These are phyloP conservation scores for Polietes domitor DNA, from an alignment of 2,888 invertebrate species.

Conservation along the genomic window DNA sequence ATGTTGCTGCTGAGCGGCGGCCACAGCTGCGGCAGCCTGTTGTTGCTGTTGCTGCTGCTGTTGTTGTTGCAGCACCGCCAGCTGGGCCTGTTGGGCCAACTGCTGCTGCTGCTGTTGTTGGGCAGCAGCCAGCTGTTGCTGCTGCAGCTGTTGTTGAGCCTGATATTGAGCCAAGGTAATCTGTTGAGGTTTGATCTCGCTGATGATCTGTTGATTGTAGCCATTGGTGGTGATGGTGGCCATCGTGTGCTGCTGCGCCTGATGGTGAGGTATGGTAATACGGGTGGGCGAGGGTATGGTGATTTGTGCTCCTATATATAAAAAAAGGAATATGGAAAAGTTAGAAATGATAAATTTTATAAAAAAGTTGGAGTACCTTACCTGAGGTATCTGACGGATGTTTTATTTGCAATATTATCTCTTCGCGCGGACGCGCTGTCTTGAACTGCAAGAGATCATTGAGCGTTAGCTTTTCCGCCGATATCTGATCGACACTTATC, in stretches of 20 bases:
- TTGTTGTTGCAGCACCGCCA: conserved; percentile 71
- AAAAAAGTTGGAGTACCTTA: conserved; percentile 36
- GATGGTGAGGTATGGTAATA: conserved; percentile 72
- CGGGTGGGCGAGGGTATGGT: conserved; percentile 76
- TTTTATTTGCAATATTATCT: conserved; percentile 79
- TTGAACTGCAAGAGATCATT: conserved; percentile 79
- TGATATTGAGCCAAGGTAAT: conserved; percentile 78
- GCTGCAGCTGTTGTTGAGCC: conserved; percentile 77
- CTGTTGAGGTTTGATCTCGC: conserved; percentile 78
- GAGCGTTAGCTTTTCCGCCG: conserved; percentile 78
- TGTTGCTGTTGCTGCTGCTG: conserved; percentile 71
- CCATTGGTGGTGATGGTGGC: conserved; percentile 77
- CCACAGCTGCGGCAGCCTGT: conserved; percentile 68
- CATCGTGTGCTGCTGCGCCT: conserved; percentile 75
- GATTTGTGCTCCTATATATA: conserved; percentile 74
- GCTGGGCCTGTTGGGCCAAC: conserved; percentile 65
- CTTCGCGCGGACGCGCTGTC: conserved; percentile 76
- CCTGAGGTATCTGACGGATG: conserved; percentile 76
- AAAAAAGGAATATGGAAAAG: background rate
- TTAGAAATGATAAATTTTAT: background rate
- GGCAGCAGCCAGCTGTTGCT: conserved; percentile 68
- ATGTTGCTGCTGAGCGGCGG: conserved; percentile 63
- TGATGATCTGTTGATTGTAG: conserved; percentile 79
- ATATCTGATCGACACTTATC: conserved; percentile 77
- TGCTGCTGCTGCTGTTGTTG: conserved; percentile 69